Base-by-base conservation (phyloP, 2,888 invertebrate species). In the Euclidia mi region DNA sequence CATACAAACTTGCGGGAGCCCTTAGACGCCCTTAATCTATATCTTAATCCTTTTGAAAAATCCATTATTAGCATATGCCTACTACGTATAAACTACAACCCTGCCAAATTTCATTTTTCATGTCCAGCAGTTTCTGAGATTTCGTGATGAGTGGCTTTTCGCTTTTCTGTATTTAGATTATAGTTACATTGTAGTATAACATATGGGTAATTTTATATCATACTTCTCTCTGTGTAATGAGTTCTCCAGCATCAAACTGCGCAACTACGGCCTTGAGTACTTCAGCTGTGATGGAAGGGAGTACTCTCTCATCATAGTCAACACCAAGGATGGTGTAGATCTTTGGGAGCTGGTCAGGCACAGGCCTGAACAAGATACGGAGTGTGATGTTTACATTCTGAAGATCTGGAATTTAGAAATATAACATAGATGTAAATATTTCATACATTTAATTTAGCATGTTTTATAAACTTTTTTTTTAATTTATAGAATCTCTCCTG, bases 351-450 rank as follows among this genome's bases (percentile, higher is more conserved):
- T 98, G 96, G 75, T 98, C 98, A n/a, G 99, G 98, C 55, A 98
- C 95, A 1, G 99, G 99, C 86, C 99, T 96, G 95, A 99, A 99
- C 79, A 99, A 95, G 84, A 99, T 98, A 95, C 99, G 98, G 56
- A 99, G 96, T 37, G 99, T 99, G 86, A 99, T 99, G 94, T 99
- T 99, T 10, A 99, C 99, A 93, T 99, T 99, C 94, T 99, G 99
- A 76, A 99, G 96, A 97, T 99, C 99, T 98, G 91, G 60, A 95
- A 95, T 94, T 4, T 32, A 32, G 1, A n/a, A 32, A 32, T 32
- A 32, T 11, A 4, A 32, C 6, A 11, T n/a, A 7, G n/a, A n/a
- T 25, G 7, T 25, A 6, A 3, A 25, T 25, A 20, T n/a, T n/a
- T n/a, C n/a, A n/a, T n/a, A n/a, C n/a, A n/a, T n/a, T n/a, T n/a